Evolutionary conservation across 2,113 vertebrate genomes (phyloP).

Genomic region (Nyctereutes procyonoides): DNA sequence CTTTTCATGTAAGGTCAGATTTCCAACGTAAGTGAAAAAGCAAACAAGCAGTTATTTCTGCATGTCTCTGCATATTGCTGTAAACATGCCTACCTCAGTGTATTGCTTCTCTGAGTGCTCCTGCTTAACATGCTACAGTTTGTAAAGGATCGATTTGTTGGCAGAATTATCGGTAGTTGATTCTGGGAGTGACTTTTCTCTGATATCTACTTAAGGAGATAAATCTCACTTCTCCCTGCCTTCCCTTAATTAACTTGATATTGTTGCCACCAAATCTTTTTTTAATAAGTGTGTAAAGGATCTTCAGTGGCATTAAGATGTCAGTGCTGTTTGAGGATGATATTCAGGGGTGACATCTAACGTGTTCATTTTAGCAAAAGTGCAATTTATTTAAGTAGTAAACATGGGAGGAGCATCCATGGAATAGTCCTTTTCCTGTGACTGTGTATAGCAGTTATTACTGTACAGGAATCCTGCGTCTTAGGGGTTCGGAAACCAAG

Average conservation of each 20-base stretch:
- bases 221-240: background rate
- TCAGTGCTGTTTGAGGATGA: background rate
- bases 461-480: background rate
- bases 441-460: background rate
- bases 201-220: background rate
- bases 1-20: background rate
- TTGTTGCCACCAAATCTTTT: slow-evolving; percentile 33
- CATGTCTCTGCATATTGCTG: background rate
- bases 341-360: background rate
- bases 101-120: background rate
- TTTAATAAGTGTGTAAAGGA: background rate
- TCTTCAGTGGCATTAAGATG: background rate
- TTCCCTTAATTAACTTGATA: slow-evolving; percentile 13
- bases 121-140: background rate
- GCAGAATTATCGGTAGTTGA: background rate
- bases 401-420: background rate
- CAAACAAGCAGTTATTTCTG: background rate
- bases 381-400: background rate
- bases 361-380: background rate
- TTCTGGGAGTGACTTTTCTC: slow-evolving; percentile 32
- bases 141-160: background rate
- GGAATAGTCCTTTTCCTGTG: background rate
- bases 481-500: background rate
- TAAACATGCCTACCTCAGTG: background rate
- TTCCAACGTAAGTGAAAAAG: slow-evolving; percentile 6